Evolutionary conservation across 2,113 vertebrate species (phyloP), one percentile per base, ranked within the genome.

Genomic region (Microtus richardsoni): DNA sequence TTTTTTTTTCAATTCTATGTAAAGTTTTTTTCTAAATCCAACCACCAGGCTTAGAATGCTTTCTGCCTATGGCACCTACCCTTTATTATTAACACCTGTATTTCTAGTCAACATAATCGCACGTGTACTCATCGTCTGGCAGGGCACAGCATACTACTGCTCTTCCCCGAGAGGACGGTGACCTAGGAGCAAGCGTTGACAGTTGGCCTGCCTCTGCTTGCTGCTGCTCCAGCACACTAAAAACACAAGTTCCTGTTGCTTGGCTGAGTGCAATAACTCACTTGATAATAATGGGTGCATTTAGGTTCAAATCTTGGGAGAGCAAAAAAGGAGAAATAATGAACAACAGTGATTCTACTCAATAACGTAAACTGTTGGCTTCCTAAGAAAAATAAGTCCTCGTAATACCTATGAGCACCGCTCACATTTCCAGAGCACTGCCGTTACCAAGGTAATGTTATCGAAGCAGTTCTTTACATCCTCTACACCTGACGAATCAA

Each of bases 21-120:
- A 70, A 94, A 49, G 68, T 71, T 52, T 70, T 17, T 71, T 52
- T 36, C 7, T 70, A 87, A 71, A 10, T 60, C 47, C 49, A 80
- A 54, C 78, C 66, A 60, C 54, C 73, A 93, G 73, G 21, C 8
- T 89, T 22, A 75, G 41, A 79, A n/a, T 93, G 33, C 17, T 83
- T 47, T 66, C 62, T 85, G 88, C 60, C n/a, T 54, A 9, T 80
- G 36, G 84, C 85, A 60, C 68, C 68, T 89, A 91, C 17, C 24
- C 16, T 91, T 95, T 66, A 88, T 62, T 91, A 79, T 39, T 77
- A 89, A 66, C 66, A 94, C 96, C 64, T 39, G 28, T 49, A 39
- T 54, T 64, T 87, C 68, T 75, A 88, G 71, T 64, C 87, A 85
- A 80, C 47, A 52, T 4, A 80, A 39, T 66, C n/a, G 93, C 60